Percentiles rank a stretch among this genome's conserved stretches.
Conservation (phyloP, 2,888 invertebrate species). For the Macrosiphum euphorbiae region DNA sequence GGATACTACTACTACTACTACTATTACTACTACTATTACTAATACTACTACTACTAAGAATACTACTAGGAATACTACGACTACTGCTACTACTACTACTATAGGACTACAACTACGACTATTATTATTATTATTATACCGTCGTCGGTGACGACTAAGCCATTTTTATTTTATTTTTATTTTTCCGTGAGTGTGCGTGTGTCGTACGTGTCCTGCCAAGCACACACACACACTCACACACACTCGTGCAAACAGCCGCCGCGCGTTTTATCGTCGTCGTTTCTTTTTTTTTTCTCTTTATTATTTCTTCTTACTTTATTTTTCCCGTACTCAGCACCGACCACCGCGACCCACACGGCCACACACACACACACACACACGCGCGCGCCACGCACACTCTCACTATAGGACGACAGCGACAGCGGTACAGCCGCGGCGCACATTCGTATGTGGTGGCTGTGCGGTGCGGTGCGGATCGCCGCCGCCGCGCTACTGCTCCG, state of each 20-base stretch:
- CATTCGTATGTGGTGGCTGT: background rate
- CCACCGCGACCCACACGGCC: slow-evolving; percentile 44
- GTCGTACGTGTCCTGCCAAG: background rate
- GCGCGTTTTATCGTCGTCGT: slow-evolving; percentile 33
- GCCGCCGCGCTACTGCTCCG: background rate
- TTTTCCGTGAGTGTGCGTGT: background rate
- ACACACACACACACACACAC: background rate
- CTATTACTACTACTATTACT: background rate
- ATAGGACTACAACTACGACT: background rate
- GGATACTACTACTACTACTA: background rate
- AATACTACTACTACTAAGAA: background rate
- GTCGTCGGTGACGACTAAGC: slow-evolving; percentile 18
- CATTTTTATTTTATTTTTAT: slow-evolving; percentile 51
- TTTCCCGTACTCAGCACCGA: slow-evolving; percentile 53
- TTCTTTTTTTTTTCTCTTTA: slow-evolving; percentile 12
- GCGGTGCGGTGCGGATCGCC: slow-evolving; percentile 3
- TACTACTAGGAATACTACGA: background rate
- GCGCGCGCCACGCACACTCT: background rate
- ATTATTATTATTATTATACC: slow-evolving; percentile 24
- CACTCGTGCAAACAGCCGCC: slow-evolving; percentile 37
- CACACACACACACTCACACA: slow-evolving; percentile 12
- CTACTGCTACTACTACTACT: background rate
- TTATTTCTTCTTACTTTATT: slow-evolving; percentile 32
- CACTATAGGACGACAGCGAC: background rate
- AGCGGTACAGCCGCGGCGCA: background rate